phyloP scores from a whole-genome alignment of 2,113 vertebrate species.

The Phylloscopus trochilus region DNA sequence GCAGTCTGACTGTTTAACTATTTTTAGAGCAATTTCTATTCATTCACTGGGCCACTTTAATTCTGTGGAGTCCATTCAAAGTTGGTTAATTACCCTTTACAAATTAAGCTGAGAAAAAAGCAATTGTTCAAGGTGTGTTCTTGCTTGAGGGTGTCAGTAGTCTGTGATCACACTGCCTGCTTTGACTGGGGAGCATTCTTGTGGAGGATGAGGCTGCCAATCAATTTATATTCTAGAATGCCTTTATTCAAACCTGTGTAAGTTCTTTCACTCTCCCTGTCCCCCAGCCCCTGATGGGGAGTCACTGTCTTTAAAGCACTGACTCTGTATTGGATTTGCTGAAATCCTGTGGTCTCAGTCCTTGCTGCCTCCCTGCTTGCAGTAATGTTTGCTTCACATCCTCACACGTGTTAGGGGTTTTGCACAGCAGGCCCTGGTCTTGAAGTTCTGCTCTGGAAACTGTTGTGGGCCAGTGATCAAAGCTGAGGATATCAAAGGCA shows the following conservation, averaged over 20 bases:
- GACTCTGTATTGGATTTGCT: neutral
- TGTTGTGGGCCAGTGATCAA: neutral
- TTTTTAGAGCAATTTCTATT: neutral
- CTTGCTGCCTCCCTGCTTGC: neutral
- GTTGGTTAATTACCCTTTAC: conserved; percentile 1
- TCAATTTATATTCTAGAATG: neutral
- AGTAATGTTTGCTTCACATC: neutral
- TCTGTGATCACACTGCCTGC: neutral
- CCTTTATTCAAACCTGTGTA: neutral
- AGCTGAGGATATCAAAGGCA: neutral
- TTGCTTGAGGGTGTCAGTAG: neutral
- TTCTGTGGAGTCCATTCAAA: neutral
- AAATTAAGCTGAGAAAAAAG: neutral
- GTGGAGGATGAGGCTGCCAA: neutral
- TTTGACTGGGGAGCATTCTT: neutral
- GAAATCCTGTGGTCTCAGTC: neutral
- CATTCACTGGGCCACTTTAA: neutral
- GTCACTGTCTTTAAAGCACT: neutral
- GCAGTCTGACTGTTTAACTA: neutral
- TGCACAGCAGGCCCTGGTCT: neutral
- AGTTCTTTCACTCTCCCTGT: neutral
- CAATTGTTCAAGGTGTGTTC: neutral
- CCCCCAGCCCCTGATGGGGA: neutral
- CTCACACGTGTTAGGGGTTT: neutral
- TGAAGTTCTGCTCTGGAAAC: neutral